Evolutionary conservation across 2,113 vertebrate genomes (phyloP).

Genomic region (Macroglossus sobrinus): DNA sequence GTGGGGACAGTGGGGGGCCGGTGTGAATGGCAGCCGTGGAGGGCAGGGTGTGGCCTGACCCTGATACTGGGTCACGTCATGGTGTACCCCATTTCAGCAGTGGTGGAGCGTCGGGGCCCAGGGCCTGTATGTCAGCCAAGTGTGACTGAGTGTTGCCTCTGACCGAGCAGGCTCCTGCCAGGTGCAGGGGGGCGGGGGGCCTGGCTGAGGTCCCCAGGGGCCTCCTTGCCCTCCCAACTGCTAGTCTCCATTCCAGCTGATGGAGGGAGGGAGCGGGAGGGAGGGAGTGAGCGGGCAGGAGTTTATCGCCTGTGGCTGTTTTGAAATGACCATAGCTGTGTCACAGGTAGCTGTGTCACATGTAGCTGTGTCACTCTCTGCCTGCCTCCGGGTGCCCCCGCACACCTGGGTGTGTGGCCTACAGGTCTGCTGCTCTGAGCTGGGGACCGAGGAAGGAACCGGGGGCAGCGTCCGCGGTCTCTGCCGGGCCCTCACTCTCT

Average conservation of each 20-base stretch:
- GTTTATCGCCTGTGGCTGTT: neutral
- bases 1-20: neutral
- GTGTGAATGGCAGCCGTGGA: too few species aligned
- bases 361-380: accelerated
- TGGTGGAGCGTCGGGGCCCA: accelerated
- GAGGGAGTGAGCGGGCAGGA: accelerated
- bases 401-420: neutral
- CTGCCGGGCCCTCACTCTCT: neutral
- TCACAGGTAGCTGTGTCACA: too few species aligned
- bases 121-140: neutral
- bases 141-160: accelerated
- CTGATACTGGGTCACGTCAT: too few species aligned
- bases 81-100: accelerated
- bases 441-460: accelerated
- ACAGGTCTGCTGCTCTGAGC: neutral
- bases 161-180: neutral
- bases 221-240: accelerated
- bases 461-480: accelerated
- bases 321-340: neutral
- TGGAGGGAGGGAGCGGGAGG: accelerated
- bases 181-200: neutral
- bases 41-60: too few species aligned
- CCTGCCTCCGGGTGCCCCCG: neutral
- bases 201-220: neutral
- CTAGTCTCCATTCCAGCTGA: neutral